These are phyloP conservation scores for Acanthisitta chloris DNA, from an alignment of 2,113 vertebrate species.

Conservation along the genomic window DNA sequence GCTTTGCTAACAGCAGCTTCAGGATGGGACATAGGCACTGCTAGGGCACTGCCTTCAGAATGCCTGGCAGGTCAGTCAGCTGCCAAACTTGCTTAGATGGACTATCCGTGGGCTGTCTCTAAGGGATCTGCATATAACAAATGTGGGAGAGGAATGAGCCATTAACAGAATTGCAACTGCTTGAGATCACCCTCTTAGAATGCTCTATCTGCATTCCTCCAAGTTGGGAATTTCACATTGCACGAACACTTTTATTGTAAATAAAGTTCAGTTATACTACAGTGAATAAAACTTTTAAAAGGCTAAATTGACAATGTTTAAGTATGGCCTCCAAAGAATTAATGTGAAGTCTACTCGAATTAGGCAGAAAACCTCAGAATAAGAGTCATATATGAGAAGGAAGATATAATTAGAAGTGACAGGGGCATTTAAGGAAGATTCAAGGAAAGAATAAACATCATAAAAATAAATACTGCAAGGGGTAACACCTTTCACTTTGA, in stretches of 20 bases:
- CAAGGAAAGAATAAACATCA: not conserved
- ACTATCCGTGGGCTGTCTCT: not conserved
- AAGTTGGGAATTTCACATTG: not conserved
- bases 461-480: not conserved
- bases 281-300: not conserved
- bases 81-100: not conserved
- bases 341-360: not conserved
- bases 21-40: accelerated
- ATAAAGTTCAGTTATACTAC: not conserved
- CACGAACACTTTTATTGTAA: accelerated
- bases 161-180: not conserved
- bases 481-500: not conserved
- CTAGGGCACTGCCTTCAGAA: not conserved
- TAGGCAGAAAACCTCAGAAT: not conserved
- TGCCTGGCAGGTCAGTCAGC: not conserved
- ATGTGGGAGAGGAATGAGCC: not conserved
- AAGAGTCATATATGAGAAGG: not conserved
- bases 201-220: accelerated
- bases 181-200: not conserved
- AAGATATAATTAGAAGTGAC: not conserved
- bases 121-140: accelerated
- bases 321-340: not conserved
- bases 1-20: not conserved
- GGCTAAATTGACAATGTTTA: not conserved
- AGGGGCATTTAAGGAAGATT: not conserved